A percentile compares a stretch with the other conserved stretches of the same genome.
Conservation (phyloP, 2,888 invertebrate species). For the Ormia ochracea region DNA sequence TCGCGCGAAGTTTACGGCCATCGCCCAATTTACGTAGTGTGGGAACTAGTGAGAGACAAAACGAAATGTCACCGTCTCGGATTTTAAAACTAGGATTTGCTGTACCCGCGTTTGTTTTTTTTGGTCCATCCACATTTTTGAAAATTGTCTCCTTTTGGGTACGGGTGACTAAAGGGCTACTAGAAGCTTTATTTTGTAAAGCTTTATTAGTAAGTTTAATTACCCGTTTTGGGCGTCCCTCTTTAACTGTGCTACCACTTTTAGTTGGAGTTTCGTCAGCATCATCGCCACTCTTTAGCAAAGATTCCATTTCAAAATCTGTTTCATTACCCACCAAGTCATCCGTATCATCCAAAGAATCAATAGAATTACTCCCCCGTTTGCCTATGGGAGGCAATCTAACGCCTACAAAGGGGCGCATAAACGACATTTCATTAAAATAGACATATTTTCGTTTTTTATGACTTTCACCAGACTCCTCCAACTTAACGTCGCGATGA, state of each 20-base stretch:
- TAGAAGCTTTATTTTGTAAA: slow-evolving; percentile 7
- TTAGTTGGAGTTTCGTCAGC: neutral
- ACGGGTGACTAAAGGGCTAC: neutral
- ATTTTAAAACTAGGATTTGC: slow-evolving; percentile 40
- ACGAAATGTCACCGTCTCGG: slow-evolving; percentile 56
- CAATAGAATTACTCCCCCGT: neutral
- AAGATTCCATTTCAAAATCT: slow-evolving; percentile 33
- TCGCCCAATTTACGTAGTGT: slow-evolving; percentile 49
- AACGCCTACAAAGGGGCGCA: slow-evolving; percentile 37
- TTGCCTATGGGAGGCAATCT: neutral
- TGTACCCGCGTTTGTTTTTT: neutral
- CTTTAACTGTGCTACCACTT: neutral
- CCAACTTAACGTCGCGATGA: slow-evolving; percentile 40
- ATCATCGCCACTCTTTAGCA: slow-evolving; percentile 3
- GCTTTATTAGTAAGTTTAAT: slow-evolving; percentile 35
- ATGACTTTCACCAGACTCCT: slow-evolving; percentile 26
- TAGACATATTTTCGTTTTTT: slow-evolving; percentile 44
- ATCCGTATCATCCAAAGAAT: slow-evolving; percentile 10
- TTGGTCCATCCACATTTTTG: slow-evolving; percentile 22
- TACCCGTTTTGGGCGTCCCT: neutral
- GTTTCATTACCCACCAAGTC: slow-evolving; percentile 12
- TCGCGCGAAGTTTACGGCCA: slow-evolving; percentile 44
- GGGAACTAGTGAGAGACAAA: slow-evolving; percentile 51
- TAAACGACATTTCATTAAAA: slow-evolving; percentile 43
- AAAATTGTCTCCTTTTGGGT: slow-evolving; percentile 23